phyloP scores from a whole-genome alignment of 2,113 vertebrate genomes.

The Vulpes ferrilata region DNA sequence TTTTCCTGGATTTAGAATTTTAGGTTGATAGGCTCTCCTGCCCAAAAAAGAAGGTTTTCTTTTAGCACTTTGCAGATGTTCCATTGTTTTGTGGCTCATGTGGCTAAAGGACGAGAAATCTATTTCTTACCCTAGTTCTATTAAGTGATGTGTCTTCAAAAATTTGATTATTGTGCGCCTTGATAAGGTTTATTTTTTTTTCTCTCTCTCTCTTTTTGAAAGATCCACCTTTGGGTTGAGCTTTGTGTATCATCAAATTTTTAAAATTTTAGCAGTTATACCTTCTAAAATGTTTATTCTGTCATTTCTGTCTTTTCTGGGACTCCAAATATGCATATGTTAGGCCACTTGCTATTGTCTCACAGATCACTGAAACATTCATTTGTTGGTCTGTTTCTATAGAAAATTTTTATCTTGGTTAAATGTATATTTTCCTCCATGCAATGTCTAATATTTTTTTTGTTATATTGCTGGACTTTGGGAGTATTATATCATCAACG shows the following conservation, averaged over 20 bases:
- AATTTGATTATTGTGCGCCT: not conserved
- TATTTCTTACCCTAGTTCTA: not conserved
- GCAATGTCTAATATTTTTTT: not conserved
- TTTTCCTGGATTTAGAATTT: conserved; percentile 29
- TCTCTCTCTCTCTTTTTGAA: no score
- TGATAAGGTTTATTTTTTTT: not conserved
- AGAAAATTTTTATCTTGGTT: not conserved
- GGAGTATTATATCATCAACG: not conserved
- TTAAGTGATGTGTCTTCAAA: not conserved
- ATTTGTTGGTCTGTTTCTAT: not conserved
- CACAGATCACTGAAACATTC: not conserved
- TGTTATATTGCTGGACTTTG: not conserved
- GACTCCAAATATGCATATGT: not conserved
- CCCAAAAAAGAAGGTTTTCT: no score
- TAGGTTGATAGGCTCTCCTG: not conserved
- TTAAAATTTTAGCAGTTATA: not conserved
- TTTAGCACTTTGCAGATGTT: not conserved
- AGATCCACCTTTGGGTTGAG: not conserved
- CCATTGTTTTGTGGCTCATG: not conserved
- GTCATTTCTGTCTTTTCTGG: not conserved
- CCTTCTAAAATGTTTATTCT: not conserved
- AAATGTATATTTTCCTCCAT: not conserved
- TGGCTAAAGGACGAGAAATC: not conserved
- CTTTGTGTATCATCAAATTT: not conserved
- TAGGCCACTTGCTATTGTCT: not conserved